Evolutionary conservation across 2,113 vertebrate species (phyloP).

Genomic region (Willisornis vidua): DNA sequence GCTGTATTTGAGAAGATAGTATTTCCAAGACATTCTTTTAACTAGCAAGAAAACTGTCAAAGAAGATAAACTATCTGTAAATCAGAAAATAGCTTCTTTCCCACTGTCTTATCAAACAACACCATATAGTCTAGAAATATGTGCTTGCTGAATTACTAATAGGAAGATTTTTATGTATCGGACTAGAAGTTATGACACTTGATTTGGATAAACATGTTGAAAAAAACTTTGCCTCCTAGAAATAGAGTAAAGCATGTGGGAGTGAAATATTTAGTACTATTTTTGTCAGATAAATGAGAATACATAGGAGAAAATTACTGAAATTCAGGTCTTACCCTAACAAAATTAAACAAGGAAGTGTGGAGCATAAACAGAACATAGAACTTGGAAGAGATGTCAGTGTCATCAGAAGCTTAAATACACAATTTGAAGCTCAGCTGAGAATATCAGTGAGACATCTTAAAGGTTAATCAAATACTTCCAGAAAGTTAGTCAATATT

Average conservation of each 20-base stretch:
- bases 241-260: background rate
- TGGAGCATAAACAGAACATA: background rate
- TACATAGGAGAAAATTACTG: background rate
- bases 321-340: background rate
- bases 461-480: background rate
- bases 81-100: constrained; percentile 46
- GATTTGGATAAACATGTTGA: background rate
- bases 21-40: background rate
- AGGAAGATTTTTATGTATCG: background rate
- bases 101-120: constrained; percentile 4
- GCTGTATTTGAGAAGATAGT: background rate
- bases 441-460: background rate
- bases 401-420: background rate
- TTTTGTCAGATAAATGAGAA: background rate
- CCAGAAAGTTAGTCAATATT: background rate
- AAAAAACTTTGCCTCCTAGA: background rate
- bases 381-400: background rate
- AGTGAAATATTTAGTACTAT: background rate
- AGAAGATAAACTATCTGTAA: constrained; percentile 30
- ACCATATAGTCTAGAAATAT: background rate
- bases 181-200: background rate
- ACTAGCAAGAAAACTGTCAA: background rate
- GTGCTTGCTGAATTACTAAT: constrained; percentile 8
- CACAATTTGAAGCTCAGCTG: background rate
- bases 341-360: background rate